Evolutionary conservation across 1,140 invertebrate genomes (phyloP).

Genomic region (Holotrichia oblita): DNA sequence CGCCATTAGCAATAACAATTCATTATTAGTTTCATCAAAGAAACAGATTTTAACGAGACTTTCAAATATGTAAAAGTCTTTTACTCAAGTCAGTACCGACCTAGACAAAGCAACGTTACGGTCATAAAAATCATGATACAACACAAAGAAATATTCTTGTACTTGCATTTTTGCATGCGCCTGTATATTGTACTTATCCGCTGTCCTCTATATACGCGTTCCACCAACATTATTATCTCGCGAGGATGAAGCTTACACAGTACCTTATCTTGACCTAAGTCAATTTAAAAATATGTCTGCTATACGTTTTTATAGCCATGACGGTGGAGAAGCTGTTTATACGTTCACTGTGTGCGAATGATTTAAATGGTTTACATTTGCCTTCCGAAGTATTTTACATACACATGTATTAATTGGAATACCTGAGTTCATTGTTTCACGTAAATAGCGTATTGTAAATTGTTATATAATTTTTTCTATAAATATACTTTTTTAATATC

Average conservation of each 20-base stretch:
- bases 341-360: background rate
- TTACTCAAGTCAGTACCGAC: too few species aligned
- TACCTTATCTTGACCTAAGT: conserved; percentile 31
- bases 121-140: background rate
- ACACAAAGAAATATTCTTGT: too few species aligned
- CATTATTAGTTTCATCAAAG: too few species aligned
- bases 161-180: background rate
- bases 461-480: background rate
- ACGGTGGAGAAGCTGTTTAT: background rate
- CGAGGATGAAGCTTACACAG: background rate
- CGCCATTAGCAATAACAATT: too few species aligned
- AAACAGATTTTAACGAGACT: too few species aligned
- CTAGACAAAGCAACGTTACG: too few species aligned
- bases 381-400: background rate
- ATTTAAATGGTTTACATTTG: background rate
- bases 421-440: background rate
- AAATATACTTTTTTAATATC: background rate
- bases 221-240: background rate
- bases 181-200: background rate
- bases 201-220: background rate
- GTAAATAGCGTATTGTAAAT: background rate
- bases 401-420: background rate
- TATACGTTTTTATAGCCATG: background rate
- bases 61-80: too few species aligned
- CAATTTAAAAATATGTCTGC: conserved; percentile 32